Conservation (phyloP, 2,113 vertebrate species). For the Phoenicopterus ruber region DNA sequence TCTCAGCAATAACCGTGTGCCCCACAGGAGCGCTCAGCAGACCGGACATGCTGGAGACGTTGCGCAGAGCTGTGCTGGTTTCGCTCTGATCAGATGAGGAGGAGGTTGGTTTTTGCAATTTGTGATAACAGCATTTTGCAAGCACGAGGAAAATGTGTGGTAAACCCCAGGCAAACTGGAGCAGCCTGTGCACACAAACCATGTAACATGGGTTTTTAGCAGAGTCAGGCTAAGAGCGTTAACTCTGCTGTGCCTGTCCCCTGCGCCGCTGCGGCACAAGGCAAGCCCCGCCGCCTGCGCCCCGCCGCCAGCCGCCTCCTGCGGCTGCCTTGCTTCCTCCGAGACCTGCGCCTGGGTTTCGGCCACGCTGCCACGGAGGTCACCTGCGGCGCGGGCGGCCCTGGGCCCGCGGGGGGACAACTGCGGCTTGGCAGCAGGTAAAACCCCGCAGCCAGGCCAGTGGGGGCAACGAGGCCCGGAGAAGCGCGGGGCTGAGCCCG, state of each 20-base stretch:
- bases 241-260: neutral
- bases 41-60: neutral
- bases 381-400: no score
- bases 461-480: neutral
- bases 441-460: neutral
- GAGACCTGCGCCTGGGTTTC: neutral
- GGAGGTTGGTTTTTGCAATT: constrained; percentile 12
- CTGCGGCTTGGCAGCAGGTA: neutral
- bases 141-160: constrained; percentile 22
- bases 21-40: neutral
- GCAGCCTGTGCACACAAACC: neutral
- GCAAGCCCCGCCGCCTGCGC: neutral
- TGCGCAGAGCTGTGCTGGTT: neutral
- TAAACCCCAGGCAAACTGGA: neutral
- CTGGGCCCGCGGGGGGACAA: fast-evolving
- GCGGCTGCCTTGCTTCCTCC: neutral
- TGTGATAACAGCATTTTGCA: constrained; percentile 39
- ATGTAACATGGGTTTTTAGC: fast-evolving
- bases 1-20: neutral
- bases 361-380: neutral
- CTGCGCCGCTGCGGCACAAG: neutral
- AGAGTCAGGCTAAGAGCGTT: neutral
- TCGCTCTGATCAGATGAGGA: constrained; percentile 8
- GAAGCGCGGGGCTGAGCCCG: fast-evolving
- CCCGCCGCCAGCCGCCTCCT: neutral